phyloP scores from a whole-genome alignment of 2,888 invertebrate genomes.

The Maniola hyperantus region DNA sequence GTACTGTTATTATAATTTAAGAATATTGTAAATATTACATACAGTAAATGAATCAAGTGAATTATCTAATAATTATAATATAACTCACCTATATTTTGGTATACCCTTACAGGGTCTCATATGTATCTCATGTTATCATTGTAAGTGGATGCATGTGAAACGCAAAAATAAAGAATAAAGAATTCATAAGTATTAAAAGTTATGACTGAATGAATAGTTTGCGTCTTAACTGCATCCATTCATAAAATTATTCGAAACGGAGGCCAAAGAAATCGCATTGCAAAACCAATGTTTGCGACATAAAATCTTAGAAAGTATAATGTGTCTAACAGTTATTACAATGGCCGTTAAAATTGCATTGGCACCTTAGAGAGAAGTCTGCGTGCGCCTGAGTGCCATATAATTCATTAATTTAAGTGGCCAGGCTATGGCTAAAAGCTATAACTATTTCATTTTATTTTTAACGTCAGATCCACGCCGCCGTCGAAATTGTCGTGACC shows the following conservation, averaged over 20 bases:
- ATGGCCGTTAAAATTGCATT: conserved; percentile 56
- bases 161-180: too few species aligned
- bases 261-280: conserved; percentile 40
- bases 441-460: conserved; percentile 16
- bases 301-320: conserved; percentile 60
- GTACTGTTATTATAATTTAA: too few species aligned
- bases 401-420: conserved; percentile 49
- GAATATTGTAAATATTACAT: too few species aligned
- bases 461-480: conserved; percentile 22
- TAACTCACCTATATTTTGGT: too few species aligned
- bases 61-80: too few species aligned
- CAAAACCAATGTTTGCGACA: conserved; percentile 41
- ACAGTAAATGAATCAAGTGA: too few species aligned
- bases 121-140: too few species aligned
- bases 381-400: conserved; percentile 50
- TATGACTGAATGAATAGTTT: neutral
- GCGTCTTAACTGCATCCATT: conserved; percentile 4
- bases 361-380: conserved; percentile 40
- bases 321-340: conserved; percentile 50
- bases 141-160: too few species aligned
- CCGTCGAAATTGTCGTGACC: conserved; percentile 48
- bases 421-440: conserved; percentile 36
- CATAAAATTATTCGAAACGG: conserved; percentile 13
- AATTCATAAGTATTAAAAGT: too few species aligned
- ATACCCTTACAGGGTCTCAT: too few species aligned